Percentiles rank a stretch among this genome's conserved stretches.
Conservation (phyloP, 2,113 vertebrate species). For the Symphodus melops region DNA sequence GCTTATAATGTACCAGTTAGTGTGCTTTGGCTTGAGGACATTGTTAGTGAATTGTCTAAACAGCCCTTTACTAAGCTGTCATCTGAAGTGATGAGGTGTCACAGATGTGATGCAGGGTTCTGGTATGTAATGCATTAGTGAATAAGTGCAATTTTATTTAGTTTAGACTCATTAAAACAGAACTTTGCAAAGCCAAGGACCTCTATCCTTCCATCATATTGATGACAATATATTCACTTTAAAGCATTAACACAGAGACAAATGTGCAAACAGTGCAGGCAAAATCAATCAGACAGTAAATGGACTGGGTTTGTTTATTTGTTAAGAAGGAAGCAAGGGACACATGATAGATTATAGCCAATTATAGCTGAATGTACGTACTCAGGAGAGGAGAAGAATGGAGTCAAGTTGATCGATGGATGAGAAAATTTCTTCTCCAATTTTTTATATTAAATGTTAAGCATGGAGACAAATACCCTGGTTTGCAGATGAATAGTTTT, state of each 20-base stretch:
- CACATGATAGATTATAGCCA: slow-evolving; percentile 16
- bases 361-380: slow-evolving; percentile 33
- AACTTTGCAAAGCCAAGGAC: slow-evolving; percentile 19
- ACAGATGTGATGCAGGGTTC: slow-evolving; percentile 9
- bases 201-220: slow-evolving; percentile 18
- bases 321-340: slow-evolving; percentile 30
- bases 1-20: not conserved
- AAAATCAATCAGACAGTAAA: slow-evolving; percentile 47
- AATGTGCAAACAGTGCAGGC: slow-evolving; percentile 29
- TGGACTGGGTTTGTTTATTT: slow-evolving; percentile 51
- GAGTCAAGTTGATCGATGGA: slow-evolving; percentile 46
- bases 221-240: slow-evolving; percentile 34
- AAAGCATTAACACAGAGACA: slow-evolving; percentile 43
- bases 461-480: slow-evolving; percentile 30
- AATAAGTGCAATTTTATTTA: slow-evolving; percentile 31
- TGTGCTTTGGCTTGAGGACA: slow-evolving; percentile 1
- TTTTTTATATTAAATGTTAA: slow-evolving; percentile 50
- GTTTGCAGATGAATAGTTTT: slow-evolving; percentile 39
- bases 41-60: slow-evolving; percentile 11
- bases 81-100: slow-evolving; percentile 14
- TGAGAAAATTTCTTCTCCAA: slow-evolving; percentile 20
- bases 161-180: slow-evolving; percentile 13
- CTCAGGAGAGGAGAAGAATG: slow-evolving; percentile 22
- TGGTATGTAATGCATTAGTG: not conserved
- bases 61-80: slow-evolving; percentile 1